Evolutionary conservation across 2,888 invertebrate genomes (phyloP).

Genomic region (Parochlus steinenii): DNA sequence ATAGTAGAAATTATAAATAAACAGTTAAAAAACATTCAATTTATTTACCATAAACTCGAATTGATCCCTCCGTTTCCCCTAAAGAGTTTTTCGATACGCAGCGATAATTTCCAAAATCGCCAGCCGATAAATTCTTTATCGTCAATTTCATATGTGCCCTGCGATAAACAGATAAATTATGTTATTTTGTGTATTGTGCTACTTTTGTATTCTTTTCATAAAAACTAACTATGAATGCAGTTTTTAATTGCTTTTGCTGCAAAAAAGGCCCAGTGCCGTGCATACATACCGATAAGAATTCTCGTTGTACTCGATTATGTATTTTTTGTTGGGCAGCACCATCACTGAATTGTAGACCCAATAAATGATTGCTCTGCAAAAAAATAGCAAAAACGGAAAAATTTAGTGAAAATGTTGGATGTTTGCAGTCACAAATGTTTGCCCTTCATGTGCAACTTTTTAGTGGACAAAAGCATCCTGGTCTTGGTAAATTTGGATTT

Average conservation of each 20-base stretch:
- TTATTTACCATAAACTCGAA: constrained; percentile 70
- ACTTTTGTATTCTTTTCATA: too few species aligned
- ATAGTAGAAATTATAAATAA: background rate
- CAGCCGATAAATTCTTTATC: constrained; percentile 63
- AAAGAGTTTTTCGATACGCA: constrained; percentile 89
- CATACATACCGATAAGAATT: constrained; percentile 54
- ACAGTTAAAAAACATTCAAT: constrained; percentile 17
- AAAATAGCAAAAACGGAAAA: constrained; percentile 2
- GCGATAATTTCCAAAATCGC: constrained; percentile 80
- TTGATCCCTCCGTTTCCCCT: constrained; percentile 85
- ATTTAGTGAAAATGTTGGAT: too few species aligned
- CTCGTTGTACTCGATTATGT: constrained; percentile 65
- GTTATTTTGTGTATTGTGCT: too few species aligned
- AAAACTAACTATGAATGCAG: too few species aligned
- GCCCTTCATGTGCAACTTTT: too few species aligned
- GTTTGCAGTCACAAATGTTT: too few species aligned
- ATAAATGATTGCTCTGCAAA: constrained; percentile 64
- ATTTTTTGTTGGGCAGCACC: constrained; percentile 78
- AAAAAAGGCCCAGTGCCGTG: background rate
- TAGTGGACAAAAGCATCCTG: too few species aligned
- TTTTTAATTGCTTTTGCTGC: background rate
- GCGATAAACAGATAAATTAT: constrained; percentile 12
- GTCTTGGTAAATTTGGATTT: too few species aligned
- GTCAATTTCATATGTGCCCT: constrained; percentile 80
- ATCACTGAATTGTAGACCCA: constrained; percentile 84